Evolutionary conservation across 2,888 invertebrate genomes (phyloP).

Genomic region (Callimorpha dominula): DNA sequence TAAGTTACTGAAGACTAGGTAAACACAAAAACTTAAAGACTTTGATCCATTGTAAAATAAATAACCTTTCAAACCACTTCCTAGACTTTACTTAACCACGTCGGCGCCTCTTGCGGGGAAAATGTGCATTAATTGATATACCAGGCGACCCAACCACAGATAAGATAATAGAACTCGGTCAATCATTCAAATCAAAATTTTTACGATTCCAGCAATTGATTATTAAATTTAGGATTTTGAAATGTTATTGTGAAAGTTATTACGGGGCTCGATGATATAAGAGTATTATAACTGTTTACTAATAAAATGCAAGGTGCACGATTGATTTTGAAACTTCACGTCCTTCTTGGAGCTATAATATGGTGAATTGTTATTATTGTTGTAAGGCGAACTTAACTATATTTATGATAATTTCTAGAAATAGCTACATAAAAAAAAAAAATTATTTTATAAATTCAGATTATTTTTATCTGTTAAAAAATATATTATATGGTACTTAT

Average conservation of each 20-base stretch:
- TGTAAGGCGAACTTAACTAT: too few relatives aligned
- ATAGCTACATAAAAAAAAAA: too few relatives aligned
- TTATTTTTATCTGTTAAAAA: too few relatives aligned
- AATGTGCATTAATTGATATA: background rate
- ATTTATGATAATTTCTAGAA: too few relatives aligned
- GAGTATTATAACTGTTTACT: background rate
- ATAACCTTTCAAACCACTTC: background rate
- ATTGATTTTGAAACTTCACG: constrained; percentile 14
- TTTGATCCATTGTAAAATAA: background rate
- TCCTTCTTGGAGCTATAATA: constrained; percentile 4
- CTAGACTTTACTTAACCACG: background rate
- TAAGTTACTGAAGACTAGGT: too few relatives aligned
- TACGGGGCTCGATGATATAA: constrained; percentile 17
- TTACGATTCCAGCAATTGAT: background rate
- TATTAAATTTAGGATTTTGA: constrained; percentile 11
- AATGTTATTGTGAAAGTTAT: constrained; percentile 6
- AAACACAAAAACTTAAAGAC: background rate
- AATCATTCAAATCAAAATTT: background rate
- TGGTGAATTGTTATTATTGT: background rate
- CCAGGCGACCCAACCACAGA: too few relatives aligned
- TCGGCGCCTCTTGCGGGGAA: background rate
- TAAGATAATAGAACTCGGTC: background rate
- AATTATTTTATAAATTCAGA: too few relatives aligned
- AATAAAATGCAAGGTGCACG: constrained; percentile 2
- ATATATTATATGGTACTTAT: too few relatives aligned